Evolutionary conservation across 2,888 invertebrate genomes (phyloP).

Genomic region (Melanostoma scalare): DNA sequence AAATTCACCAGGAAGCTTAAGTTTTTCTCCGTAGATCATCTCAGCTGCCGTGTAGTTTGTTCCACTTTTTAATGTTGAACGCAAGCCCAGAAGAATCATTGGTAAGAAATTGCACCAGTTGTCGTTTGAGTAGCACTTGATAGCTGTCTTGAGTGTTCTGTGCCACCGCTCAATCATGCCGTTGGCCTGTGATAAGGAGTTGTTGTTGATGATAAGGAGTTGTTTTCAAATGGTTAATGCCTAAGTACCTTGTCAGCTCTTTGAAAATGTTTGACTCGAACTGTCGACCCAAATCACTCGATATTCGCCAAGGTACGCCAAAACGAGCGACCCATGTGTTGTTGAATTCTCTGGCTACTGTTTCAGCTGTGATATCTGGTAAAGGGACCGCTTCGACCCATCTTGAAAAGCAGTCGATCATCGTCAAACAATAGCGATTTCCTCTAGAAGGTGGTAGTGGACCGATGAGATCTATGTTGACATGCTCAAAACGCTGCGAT

Average conservation of each 20-base stretch:
- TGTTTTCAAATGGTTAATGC: conserved; percentile 11
- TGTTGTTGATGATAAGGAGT: conserved; percentile 23
- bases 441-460: conserved; percentile 8
- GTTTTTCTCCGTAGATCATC: conserved; percentile 1
- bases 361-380: conserved; percentile 1
- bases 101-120: conserved; percentile 19
- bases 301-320: neutral
- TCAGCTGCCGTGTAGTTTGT: conserved; percentile 7
- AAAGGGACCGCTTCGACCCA: neutral
- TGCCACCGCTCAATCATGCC: conserved; percentile 5
- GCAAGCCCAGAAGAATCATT: conserved; percentile 3
- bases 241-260: neutral
- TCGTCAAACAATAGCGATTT: conserved; percentile 10
- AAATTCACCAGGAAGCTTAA: conserved; percentile 7
- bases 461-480: conserved; percentile 1
- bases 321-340: neutral
- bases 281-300: no score
- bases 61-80: conserved; percentile 7
- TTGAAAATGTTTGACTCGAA: no score
- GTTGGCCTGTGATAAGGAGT: conserved; percentile 21
- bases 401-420: no score
- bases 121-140: conserved; percentile 2
- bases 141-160: conserved; percentile 6
- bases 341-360: neutral
- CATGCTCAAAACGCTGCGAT: neutral